Conservation (phyloP, 2,113 vertebrate genomes). For the Lagopus muta region DNA sequence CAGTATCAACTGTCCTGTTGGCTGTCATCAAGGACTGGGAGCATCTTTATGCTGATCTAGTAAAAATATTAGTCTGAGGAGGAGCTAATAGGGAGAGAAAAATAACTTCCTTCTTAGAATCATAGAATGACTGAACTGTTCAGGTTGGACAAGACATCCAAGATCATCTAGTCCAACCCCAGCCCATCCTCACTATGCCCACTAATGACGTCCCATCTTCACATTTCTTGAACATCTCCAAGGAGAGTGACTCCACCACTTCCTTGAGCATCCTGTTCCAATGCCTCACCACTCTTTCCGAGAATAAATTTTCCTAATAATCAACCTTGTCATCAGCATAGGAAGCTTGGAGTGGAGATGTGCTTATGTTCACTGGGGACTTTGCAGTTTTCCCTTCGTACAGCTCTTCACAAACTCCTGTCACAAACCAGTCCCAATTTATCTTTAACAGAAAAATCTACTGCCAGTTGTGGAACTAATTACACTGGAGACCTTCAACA, state of each 20-base stretch:
- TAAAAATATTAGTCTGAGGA: accelerated
- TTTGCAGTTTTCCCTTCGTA: background rate
- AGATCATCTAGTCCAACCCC: no score
- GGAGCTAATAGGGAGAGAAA: background rate
- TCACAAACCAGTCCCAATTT: background rate
- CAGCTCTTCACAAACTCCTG: background rate
- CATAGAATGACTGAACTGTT: no score
- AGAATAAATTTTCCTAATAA: no score
- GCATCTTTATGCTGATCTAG: background rate
- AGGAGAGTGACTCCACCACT: no score
- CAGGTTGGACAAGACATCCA: no score
- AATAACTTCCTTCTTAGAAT: background rate
- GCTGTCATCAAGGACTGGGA: background rate
- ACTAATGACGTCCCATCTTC: no score
- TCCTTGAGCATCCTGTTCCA: no score
- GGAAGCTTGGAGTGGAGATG: background rate
- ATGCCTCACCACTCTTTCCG: no score
- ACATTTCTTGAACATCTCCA: no score
- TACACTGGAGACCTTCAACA: background rate
- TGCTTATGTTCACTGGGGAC: background rate
- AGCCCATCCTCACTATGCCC: no score
- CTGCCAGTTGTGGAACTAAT: background rate
- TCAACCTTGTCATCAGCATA: background rate
- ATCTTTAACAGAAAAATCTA: conserved; percentile 3
- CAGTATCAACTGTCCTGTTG: background rate